phyloP scores from a whole-genome alignment of 2,113 vertebrate species.

The Climacteris rufus region DNA sequence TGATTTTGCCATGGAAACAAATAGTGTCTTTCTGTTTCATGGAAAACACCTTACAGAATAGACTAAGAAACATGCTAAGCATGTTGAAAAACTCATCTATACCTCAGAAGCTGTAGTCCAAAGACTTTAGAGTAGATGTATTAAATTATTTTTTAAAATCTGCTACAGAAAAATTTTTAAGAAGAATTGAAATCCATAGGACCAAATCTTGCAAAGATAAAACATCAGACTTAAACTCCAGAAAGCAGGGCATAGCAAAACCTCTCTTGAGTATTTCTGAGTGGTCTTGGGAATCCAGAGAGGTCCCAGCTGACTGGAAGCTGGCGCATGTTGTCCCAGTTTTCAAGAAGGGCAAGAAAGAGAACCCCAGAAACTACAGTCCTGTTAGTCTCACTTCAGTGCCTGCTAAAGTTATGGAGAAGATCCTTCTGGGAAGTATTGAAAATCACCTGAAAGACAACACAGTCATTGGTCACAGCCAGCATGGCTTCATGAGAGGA shows the following conservation, averaged over 20 bases:
- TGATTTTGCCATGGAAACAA: constrained; percentile 15
- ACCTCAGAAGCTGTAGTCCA: background rate
- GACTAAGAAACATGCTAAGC: background rate
- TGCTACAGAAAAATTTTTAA: background rate
- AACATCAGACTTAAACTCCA: background rate
- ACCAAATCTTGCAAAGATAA: background rate
- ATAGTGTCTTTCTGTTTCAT: background rate
- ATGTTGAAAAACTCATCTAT: background rate
- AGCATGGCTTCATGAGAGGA: background rate
- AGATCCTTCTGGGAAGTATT: background rate
- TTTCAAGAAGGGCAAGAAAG: background rate
- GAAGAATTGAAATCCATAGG: background rate
- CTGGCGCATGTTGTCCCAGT: accelerated
- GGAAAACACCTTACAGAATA: background rate
- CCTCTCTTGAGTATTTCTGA: background rate
- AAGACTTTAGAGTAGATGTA: background rate
- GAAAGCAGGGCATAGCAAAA: background rate
- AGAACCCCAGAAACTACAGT: background rate
- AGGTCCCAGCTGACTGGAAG: background rate
- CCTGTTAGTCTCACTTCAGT: background rate
- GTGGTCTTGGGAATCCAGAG: background rate
- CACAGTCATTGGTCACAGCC: background rate
- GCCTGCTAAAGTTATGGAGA: background rate
- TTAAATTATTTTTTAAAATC: background rate
- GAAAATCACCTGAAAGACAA: background rate